phyloP scores from a whole-genome alignment of 2,113 vertebrate genomes.

The Chaetodon auriga region DNA sequence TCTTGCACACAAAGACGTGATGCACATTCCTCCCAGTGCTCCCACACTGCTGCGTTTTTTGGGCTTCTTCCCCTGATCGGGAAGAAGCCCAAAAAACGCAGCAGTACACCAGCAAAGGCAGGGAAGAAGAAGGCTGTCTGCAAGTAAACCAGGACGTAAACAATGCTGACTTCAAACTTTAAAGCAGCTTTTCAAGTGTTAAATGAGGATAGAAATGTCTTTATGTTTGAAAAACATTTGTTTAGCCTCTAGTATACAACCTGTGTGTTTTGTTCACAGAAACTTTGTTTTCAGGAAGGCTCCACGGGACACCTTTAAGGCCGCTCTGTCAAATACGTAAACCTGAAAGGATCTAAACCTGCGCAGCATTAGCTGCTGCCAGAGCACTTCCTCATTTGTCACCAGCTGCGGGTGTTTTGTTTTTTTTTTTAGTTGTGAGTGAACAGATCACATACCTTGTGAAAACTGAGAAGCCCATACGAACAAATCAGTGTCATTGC shows the following conservation, averaged over 20 bases:
- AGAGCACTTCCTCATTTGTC: background rate
- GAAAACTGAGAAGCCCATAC: conserved; percentile 2
- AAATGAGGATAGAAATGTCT: background rate
- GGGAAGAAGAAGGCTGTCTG: background rate
- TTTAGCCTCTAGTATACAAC: background rate
- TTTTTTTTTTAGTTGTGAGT: background rate
- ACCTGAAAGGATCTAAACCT: background rate
- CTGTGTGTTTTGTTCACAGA: background rate
- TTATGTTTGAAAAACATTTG: conserved; percentile 12
- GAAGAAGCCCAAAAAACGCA: too few relatives aligned
- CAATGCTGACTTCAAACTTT: background rate
- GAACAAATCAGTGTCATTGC: background rate
- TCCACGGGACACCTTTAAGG: background rate
- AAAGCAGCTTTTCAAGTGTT: background rate
- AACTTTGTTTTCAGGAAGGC: conserved; percentile 3
- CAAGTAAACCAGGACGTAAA: conserved; percentile 9
- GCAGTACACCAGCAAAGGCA: background rate
- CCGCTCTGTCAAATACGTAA: background rate
- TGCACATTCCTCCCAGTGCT: background rate
- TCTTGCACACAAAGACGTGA: background rate
- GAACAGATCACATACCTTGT: background rate
- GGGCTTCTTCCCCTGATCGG: too few relatives aligned
- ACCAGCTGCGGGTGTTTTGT: conserved; percentile 26
- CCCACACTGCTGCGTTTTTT: too few relatives aligned
- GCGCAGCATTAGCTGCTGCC: background rate